phyloP scores from a whole-genome alignment of 2,888 invertebrate species.

The Melanophora roralis region DNA sequence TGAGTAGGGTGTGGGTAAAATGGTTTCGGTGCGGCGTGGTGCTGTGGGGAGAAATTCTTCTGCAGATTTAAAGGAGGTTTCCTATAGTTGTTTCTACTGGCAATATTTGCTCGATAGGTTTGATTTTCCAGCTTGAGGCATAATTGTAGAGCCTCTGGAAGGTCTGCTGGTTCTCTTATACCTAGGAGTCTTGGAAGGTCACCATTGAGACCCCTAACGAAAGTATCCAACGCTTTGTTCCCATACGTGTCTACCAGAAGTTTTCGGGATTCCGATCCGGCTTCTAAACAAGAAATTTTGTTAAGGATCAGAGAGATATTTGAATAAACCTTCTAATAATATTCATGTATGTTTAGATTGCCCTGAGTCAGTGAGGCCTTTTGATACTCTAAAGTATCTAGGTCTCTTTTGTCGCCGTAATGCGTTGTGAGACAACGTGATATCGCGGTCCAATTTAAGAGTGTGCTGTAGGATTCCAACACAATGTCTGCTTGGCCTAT shows the following conservation, averaged over 20 bases:
- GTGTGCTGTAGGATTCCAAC: slow-evolving; percentile 40
- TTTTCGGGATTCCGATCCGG: slow-evolving; percentile 39
- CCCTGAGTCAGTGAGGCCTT: slow-evolving; percentile 51
- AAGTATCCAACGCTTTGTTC: slow-evolving; percentile 63
- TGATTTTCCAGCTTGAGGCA: slow-evolving; percentile 54
- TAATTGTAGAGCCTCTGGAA: no score
- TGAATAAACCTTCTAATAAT: slow-evolving; percentile 61
- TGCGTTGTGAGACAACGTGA: slow-evolving; percentile 30
- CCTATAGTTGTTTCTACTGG: neutral
- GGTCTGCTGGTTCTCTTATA: slow-evolving; percentile 58
- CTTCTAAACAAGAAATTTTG: slow-evolving; percentile 44
- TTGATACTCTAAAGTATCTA: slow-evolving; percentile 40
- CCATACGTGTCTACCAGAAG: slow-evolving; percentile 54
- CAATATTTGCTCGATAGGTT: slow-evolving; percentile 20
- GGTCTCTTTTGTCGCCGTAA: slow-evolving; percentile 39
- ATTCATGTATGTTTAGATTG: slow-evolving; percentile 51
- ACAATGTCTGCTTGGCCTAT: slow-evolving; percentile 39
- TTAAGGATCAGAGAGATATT: slow-evolving; percentile 64
- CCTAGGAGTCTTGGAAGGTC: slow-evolving; percentile 56
- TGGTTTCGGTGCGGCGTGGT: neutral
- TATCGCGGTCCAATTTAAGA: slow-evolving; percentile 32
- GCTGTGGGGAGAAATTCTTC: neutral
- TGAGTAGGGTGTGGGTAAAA: neutral
- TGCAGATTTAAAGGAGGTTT: neutral
- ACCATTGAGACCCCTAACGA: slow-evolving; percentile 61